phyloP scores from a whole-genome alignment of 2,113 vertebrate genomes.

The Dolichotis patagonum region DNA sequence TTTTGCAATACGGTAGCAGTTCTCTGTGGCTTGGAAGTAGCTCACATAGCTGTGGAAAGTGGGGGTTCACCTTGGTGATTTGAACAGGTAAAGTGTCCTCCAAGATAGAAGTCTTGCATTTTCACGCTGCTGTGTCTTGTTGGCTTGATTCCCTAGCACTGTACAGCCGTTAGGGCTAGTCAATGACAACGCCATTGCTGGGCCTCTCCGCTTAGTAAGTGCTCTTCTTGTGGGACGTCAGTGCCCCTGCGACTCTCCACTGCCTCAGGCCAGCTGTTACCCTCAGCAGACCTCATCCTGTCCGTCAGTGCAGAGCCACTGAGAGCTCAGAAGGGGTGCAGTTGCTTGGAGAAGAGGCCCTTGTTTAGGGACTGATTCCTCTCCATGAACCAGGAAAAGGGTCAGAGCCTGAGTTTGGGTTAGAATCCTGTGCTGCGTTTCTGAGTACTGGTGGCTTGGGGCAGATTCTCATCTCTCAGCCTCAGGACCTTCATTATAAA shows the following conservation, averaged over 20 bases:
- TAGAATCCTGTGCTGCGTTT: fast-evolving
- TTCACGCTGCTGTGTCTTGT: neutral
- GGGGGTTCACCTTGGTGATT: neutral
- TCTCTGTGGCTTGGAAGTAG: neutral
- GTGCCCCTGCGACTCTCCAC: neutral
- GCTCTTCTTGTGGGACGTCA: neutral
- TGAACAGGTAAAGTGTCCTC: neutral
- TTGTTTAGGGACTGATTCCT: neutral
- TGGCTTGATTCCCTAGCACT: neutral
- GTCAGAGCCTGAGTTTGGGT: neutral
- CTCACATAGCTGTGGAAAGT: neutral
- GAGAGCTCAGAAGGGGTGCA: neutral
- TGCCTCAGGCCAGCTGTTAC: neutral
- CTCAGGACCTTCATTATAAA: neutral
- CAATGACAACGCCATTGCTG: neutral
- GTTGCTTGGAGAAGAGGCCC: neutral
- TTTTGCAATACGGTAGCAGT: neutral
- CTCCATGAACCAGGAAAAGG: neutral
- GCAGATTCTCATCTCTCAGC: too few relatives aligned
- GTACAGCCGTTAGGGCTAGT: neutral
- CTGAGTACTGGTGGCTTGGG: too few relatives aligned
- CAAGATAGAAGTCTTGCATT: neutral
- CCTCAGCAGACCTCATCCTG: neutral
- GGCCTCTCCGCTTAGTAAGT: neutral
- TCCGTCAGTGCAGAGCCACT: neutral